Conservation (phyloP, 2,797 vertebrate species). For the Thalassophryne amazonica region DNA sequence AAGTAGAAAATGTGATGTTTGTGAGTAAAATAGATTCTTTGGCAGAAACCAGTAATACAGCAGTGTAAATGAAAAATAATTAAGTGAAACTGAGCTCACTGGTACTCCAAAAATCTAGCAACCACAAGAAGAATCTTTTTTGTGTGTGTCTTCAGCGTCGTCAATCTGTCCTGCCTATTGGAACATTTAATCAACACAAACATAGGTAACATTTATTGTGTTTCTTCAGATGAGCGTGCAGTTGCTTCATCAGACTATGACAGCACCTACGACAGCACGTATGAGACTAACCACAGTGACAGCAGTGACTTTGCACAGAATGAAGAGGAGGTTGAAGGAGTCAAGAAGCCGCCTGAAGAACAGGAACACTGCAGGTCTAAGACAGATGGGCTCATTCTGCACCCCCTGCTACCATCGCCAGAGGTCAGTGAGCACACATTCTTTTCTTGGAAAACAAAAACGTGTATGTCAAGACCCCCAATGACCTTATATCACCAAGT, state of each 20-base stretch:
- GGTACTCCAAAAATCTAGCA: neutral
- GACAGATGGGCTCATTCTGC: conserved; percentile 75
- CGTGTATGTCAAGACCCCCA: no score
- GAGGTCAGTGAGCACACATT: conserved; percentile 52
- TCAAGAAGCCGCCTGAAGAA: conserved; percentile 65
- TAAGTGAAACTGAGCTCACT: no score
- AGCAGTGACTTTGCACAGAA: conserved; percentile 93
- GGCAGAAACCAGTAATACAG: no score
- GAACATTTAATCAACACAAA: neutral
- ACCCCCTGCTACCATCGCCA: conserved; percentile 65
- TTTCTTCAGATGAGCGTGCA: conserved; percentile 80
- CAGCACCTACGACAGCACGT: conserved; percentile 80
- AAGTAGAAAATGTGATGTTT: neutral
- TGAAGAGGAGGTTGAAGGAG: conserved; percentile 83
- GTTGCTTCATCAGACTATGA: conserved; percentile 91
- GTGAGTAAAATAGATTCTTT: no score
- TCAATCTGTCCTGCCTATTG: neutral
- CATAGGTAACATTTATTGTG: neutral
- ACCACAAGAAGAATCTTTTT: no score
- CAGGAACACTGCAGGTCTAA: conserved; percentile 57
- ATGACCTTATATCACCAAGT: no score
- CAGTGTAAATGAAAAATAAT: no score
- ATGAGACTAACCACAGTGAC: conserved; percentile 95
- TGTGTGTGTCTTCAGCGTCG: neutral
- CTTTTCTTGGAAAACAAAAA: neutral